Conservation (phyloP, 2,113 vertebrate genomes). For the Thamnophis sirtalis region DNA sequence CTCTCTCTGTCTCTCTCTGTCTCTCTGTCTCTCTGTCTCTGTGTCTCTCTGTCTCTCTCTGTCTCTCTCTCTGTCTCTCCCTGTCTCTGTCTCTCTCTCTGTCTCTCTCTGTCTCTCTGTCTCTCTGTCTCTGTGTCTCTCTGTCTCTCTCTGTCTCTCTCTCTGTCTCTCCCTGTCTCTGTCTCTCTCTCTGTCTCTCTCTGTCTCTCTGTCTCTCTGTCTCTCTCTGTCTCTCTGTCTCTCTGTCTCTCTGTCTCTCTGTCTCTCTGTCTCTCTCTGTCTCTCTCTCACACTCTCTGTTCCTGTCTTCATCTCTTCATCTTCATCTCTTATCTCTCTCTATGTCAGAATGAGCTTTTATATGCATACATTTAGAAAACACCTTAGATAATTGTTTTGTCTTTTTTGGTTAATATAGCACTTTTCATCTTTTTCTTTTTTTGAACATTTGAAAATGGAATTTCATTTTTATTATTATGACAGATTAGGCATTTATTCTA, state of each 20-base stretch:
- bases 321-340: background rate
- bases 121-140: too few species aligned
- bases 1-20: too few species aligned
- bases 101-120: too few species aligned
- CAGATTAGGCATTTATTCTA: background rate
- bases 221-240: background rate
- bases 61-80: too few species aligned
- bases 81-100: too few species aligned
- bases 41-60: too few species aligned
- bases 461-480: background rate
- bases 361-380: background rate
- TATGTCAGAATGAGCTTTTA: background rate
- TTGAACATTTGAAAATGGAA: background rate
- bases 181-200: background rate
- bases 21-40: too few species aligned
- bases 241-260: background rate
- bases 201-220: background rate
- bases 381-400: background rate
- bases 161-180: too few species aligned
- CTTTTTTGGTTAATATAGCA: background rate
- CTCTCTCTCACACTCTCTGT: background rate
- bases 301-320: too few species aligned
- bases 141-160: too few species aligned
- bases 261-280: background rate
- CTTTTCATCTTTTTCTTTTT: background rate